These are phyloP conservation scores for Sceloporus tristichus DNA, from an alignment of 2,113 vertebrate species.

Conservation along the genomic window DNA sequence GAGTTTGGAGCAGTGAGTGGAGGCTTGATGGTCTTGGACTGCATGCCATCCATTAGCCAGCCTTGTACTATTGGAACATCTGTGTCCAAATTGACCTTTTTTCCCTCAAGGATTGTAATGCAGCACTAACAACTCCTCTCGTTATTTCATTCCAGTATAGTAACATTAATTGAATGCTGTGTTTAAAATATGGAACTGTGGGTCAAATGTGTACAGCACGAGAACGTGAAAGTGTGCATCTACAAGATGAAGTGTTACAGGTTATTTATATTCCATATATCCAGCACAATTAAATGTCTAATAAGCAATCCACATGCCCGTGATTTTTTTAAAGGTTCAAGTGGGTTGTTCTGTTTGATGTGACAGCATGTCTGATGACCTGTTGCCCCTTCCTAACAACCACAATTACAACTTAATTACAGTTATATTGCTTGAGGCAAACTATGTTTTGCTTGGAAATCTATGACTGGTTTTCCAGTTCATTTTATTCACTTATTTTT, in stretches of 20 bases:
- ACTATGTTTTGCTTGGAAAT: background rate
- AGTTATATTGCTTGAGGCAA: background rate
- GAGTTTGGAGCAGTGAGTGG: no score
- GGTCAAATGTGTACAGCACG: background rate
- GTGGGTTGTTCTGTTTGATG: background rate
- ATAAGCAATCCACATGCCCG: background rate
- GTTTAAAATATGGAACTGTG: background rate
- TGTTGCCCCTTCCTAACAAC: background rate
- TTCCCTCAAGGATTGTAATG: background rate
- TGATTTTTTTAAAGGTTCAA: background rate
- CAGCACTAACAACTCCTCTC: background rate
- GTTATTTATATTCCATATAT: background rate
- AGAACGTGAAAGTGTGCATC: background rate
- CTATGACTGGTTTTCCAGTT: background rate
- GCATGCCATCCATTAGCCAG: no score
- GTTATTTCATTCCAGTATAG: background rate
- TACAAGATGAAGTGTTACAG: background rate
- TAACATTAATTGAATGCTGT: background rate
- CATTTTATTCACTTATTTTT: background rate
- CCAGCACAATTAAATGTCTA: background rate
- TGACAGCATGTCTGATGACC: background rate
- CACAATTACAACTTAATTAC: background rate
- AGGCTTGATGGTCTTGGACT: no score
- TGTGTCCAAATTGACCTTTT: background rate
- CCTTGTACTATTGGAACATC: no score